Evolutionary conservation across 2,888 invertebrate genomes (phyloP), one percentile per base, ranked within the genome.

Genomic region (Xestia c-nigrum): DNA sequence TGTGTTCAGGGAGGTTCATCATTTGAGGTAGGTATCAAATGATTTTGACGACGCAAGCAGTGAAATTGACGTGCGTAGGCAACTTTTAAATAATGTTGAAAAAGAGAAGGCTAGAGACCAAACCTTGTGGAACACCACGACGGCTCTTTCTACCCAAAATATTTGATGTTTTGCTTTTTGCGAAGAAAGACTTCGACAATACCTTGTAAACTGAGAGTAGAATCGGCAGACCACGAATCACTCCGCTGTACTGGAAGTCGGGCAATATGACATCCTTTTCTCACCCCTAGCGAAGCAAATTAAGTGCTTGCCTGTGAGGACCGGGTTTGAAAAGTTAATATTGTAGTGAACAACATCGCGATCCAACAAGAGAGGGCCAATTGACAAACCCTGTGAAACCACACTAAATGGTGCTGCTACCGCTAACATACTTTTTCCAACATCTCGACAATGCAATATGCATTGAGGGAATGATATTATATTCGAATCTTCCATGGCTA

Each of bases 11-110:
- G 10, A 9, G 14, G 59, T n/a, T n/a, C 31, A 47, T n/a, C 0
- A 59, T 59, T 79, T 79, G 16, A 31, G 7, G 21, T 77, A 31
- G 7, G 21, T 77, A 66, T 47, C 24, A 57, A n/a, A 40, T 1
- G 5, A 38, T 59, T 47, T 47, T 80, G 24, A 67, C 24, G 24
- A 67, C 24, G 38, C 16, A 76, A 52, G 12, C 43, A 38, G n/a
- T 16, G 4, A 52, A 80, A 52, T 24, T 38, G 21, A 71, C n/a
- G 50, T 19, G 24, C 31, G 50, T 24, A 71, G 24, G 5, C 31
- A 38, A 70, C 16, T 12, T 31, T 24, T 24, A 52, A 0, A 61
- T 19, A 31, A 66, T 31, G 10, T 12, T 69, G 40, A 52, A 61
- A 46, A 72, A 46, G 38, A 63, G 14, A 46, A n/a, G 24, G 46